These are phyloP conservation scores for Oligia strigilis DNA, from an alignment of 2,888 invertebrate species.

Conservation along the genomic window DNA sequence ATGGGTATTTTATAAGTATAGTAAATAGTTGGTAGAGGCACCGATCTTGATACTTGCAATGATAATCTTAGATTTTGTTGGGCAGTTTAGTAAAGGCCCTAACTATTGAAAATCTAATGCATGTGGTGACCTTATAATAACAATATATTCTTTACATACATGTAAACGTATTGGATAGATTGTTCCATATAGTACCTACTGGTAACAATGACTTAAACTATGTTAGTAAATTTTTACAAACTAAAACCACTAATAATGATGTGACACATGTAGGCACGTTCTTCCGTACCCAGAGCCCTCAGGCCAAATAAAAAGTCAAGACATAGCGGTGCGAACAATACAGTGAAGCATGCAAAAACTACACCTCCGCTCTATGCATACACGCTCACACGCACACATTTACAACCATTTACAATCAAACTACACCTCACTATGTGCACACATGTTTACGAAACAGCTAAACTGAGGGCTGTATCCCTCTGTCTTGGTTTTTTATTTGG, in stretches of 20 bases:
- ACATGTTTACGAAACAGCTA: no score
- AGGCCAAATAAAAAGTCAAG: no score
- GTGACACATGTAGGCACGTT: neutral
- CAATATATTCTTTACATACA: neutral
- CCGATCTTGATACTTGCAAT: slow-evolving; percentile 54
- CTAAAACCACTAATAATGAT: neutral
- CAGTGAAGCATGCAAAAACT: no score
- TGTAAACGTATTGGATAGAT: neutral
- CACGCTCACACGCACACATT: no score
- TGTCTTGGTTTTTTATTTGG: no score
- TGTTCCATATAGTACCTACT: neutral
- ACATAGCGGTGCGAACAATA: no score
- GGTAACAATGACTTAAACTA: neutral
- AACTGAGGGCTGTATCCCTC: no score
- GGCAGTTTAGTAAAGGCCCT: neutral
- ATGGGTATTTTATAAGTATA: slow-evolving; percentile 65
- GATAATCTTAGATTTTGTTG: slow-evolving; percentile 30
- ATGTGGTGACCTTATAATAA: neutral
- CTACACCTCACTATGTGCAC: no score
- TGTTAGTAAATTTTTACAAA: neutral
- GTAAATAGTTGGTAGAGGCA: slow-evolving; percentile 40
- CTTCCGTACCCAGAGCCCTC: neutral
- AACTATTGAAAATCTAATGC: neutral
- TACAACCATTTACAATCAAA: no score
- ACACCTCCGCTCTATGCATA: no score